These are phyloP conservation scores for Acanthurus lineatus DNA, from an alignment of 2,797 vertebrate species.

Conservation along the genomic window DNA sequence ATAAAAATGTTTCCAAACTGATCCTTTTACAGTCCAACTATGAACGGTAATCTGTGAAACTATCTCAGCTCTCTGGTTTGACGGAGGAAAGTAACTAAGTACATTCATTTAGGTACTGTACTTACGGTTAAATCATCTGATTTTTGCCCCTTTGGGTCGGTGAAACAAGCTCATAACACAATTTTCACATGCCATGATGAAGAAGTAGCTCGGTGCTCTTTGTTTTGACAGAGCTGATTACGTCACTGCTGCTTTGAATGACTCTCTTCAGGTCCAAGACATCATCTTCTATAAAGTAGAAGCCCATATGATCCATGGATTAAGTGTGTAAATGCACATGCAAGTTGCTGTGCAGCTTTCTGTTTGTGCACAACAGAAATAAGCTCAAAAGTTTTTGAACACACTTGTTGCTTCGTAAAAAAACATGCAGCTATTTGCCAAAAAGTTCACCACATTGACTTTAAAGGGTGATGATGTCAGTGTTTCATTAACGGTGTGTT, in stretches of 20 bases:
- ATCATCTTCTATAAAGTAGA: no score
- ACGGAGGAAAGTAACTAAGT: neutral
- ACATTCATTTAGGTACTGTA: neutral
- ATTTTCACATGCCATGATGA: neutral
- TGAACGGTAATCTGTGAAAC: neutral
- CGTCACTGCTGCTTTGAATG: no score
- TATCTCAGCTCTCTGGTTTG: neutral
- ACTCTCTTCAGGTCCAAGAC: no score
- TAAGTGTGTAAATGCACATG: no score
- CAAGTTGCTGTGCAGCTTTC: no score
- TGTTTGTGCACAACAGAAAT: no score
- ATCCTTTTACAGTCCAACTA: conserved; percentile 12
- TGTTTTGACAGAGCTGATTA: no score
- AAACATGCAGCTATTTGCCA: no score
- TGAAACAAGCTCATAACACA: neutral
- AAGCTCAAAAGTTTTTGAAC: no score
- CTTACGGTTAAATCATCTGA: neutral
- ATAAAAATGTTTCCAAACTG: conserved; percentile 39
- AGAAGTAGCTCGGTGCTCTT: no score
- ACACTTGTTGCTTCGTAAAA: no score
- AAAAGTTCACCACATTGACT: neutral
- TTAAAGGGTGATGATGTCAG: neutral
- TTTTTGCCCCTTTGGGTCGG: neutral
- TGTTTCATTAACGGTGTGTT: neutral
- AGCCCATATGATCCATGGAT: no score